phyloP scores from a whole-genome alignment of 2,888 invertebrate genomes.

The Drosophila fulvimacula region DNA sequence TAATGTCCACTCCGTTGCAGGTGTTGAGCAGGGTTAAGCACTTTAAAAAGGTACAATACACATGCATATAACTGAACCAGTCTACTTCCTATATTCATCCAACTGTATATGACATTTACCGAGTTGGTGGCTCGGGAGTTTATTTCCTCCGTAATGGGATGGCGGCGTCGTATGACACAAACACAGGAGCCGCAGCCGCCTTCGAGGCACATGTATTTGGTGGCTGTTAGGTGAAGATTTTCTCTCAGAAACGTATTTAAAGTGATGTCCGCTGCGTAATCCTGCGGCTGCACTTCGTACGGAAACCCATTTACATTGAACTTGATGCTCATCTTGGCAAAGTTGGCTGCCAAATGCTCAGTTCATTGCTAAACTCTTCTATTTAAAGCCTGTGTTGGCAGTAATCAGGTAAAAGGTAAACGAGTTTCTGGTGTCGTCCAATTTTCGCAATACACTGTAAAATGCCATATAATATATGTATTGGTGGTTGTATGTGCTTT shows the following conservation, averaged over 20 bases:
- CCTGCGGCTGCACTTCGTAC: conserved; percentile 75
- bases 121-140: conserved; percentile 87
- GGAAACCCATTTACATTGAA: conserved; percentile 70
- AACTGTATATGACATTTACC: conserved; percentile 24
- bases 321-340: conserved; percentile 61
- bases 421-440: conserved; percentile 42
- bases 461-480: conserved; percentile 18
- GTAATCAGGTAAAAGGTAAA: conserved; percentile 50
- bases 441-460: conserved; percentile 21
- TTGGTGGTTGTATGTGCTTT: background rate
- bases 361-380: conserved; percentile 20
- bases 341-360: conserved; percentile 30
- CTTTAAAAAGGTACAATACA: conserved; percentile 67
- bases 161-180: conserved; percentile 84
- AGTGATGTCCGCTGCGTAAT: conserved; percentile 85
- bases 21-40: conserved; percentile 88
- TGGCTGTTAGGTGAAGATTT: conserved; percentile 87
- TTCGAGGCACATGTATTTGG: conserved; percentile 89
- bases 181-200: conserved; percentile 89
- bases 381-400: conserved; percentile 50
- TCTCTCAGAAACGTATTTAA: conserved; percentile 87
- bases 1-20: conserved; percentile 88
- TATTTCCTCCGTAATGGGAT: conserved; percentile 65
- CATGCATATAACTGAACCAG: background rate
- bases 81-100: background rate